phyloP scores from a whole-genome alignment of 2,113 vertebrate genomes.

The Danio rerio region GRCz12tu NC_133184.1:28109501-28110000 shows the following conservation, averaged over 20 bases:
- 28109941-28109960: too few relatives aligned
- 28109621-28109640: neutral
- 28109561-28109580: neutral
- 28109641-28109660: neutral
- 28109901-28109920: too few relatives aligned
- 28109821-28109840: neutral
- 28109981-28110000: too few relatives aligned
- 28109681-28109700: neutral
- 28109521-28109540: conserved; percentile 4
- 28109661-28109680: neutral
- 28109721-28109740: neutral
- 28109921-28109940: too few relatives aligned
- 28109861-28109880: too few relatives aligned
- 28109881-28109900: too few relatives aligned
- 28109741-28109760: neutral
- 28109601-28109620: neutral
- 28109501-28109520: conserved; percentile 14
- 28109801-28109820: neutral
- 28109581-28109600: conserved; percentile 37
- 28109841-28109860: too few relatives aligned
- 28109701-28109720: conserved; percentile 5
- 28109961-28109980: too few relatives aligned
- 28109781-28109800: neutral
- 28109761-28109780: neutral
- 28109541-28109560: neutral